These are phyloP conservation scores for Leptobrachium ailaonicum DNA, from an alignment of 2,113 vertebrate genomes.

Conservation along the genomic window DNA sequence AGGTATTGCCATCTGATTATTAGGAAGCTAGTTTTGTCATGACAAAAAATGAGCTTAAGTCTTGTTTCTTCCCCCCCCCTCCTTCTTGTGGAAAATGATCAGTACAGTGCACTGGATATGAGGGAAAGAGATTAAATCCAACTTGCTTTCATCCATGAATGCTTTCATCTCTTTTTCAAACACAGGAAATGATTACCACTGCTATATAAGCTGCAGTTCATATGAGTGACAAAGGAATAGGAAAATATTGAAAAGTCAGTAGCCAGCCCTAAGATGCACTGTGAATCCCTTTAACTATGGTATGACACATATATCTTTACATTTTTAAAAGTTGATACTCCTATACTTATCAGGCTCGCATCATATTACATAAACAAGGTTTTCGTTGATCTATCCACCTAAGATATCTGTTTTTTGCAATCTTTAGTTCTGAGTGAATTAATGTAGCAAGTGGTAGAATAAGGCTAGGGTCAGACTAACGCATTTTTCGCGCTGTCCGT, in stretches of 20 bases:
- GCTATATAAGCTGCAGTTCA: constrained; percentile 80
- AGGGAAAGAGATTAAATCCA: constrained; percentile 92
- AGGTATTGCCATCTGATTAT: constrained; percentile 81
- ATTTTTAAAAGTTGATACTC: constrained; percentile 18
- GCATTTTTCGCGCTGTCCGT: too few relatives aligned
- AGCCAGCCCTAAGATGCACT: constrained; percentile 74
- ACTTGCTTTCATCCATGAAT: constrained; percentile 94
- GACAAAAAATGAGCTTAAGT: constrained; percentile 86
- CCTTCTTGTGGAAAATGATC: constrained; percentile 71
- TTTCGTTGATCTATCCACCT: neutral
- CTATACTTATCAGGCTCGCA: neutral
- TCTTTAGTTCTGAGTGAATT: too few relatives aligned
- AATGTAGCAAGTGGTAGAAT: too few relatives aligned
- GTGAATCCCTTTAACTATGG: constrained; percentile 71
- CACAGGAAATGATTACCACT: constrained; percentile 84
- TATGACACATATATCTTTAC: constrained; percentile 69
- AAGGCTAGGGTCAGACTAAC: too few relatives aligned
- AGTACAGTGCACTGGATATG: constrained; percentile 81
- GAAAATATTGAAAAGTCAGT: constrained; percentile 83
- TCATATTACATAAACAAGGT: neutral
- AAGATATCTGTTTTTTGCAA: too few relatives aligned
- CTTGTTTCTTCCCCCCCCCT: constrained; percentile 67
- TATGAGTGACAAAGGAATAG: constrained; percentile 79
- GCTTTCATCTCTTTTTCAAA: constrained; percentile 93
- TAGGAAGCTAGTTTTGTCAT: constrained; percentile 81